Conservation (phyloP, 2,888 invertebrate species). For the Priocnemis perturbator region DNA sequence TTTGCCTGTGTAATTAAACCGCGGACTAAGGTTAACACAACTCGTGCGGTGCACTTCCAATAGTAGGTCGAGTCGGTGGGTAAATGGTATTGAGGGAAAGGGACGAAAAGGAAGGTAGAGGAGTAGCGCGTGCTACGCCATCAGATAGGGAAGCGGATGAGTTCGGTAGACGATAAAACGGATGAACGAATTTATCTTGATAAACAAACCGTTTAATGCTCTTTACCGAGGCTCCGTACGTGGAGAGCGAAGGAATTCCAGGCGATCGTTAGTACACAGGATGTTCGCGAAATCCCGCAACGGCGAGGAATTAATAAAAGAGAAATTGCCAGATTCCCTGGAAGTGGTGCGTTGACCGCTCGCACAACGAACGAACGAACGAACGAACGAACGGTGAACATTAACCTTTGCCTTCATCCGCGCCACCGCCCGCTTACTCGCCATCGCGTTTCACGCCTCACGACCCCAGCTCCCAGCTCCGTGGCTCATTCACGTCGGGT, state of each 20-base stretch:
- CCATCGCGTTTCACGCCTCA: conserved; percentile 32
- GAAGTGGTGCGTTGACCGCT: too few relatives aligned
- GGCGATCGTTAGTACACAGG: too few relatives aligned
- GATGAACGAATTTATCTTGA: background rate
- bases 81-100: conserved; percentile 2
- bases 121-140: too few relatives aligned
- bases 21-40: conserved; percentile 55
- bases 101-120: background rate
- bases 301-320: too few relatives aligned
- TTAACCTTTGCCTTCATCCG: too few relatives aligned
- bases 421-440: background rate
- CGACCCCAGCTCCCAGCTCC: conserved; percentile 19
- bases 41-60: conserved; percentile 38
- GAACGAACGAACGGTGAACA: too few relatives aligned
- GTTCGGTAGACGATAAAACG: conserved; percentile 5
- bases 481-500: conserved; percentile 25
- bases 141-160: background rate
- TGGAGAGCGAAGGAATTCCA: too few relatives aligned
- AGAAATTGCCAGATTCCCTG: too few relatives aligned
- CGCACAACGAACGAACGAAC: too few relatives aligned
- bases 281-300: too few relatives aligned
- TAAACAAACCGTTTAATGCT: too few relatives aligned
- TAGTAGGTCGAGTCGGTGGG: conserved; percentile 41
- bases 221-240: too few relatives aligned
- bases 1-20: conserved; percentile 67